phyloP scores from a whole-genome alignment of 2,797 vertebrate species.

The Centropyge bicolor region DNA sequence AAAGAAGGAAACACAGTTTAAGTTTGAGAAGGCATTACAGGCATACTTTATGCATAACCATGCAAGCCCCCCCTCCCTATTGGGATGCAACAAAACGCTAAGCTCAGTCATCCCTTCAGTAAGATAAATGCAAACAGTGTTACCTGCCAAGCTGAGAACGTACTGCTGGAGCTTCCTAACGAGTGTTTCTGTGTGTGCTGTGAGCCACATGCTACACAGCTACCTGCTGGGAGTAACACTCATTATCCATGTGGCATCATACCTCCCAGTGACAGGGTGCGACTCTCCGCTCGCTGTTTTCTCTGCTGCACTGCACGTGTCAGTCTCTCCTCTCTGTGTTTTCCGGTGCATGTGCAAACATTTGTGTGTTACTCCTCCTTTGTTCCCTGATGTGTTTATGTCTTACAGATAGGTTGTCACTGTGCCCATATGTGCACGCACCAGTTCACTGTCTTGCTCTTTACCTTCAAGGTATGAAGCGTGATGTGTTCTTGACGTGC shows the following conservation, averaged over 20 bases:
- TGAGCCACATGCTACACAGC: constrained; percentile 69
- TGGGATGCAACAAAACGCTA: constrained; percentile 44
- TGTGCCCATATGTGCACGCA: constrained; percentile 9
- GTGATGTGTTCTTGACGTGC: constrained; percentile 20
- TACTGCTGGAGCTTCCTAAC: constrained; percentile 63
- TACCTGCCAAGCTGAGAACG: constrained; percentile 65
- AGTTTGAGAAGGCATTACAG: constrained; percentile 37
- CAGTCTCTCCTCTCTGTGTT: constrained; percentile 50
- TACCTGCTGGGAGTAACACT: constrained; percentile 76
- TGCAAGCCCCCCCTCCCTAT: constrained; percentile 14
- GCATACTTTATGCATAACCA: constrained; percentile 60
- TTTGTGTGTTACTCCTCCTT: constrained; percentile 41
- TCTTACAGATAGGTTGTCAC: constrained; percentile 37
- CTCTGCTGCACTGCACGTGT: constrained; percentile 61
- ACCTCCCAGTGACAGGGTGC: constrained; percentile 69
- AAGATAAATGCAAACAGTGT: constrained; percentile 71
- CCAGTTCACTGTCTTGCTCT: constrained; percentile 22
- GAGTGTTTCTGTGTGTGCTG: constrained; percentile 59
- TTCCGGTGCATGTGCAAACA: constrained; percentile 47
- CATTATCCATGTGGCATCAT: constrained; percentile 75
- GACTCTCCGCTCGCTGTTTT: constrained; percentile 55
- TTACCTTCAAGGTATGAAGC: constrained; percentile 22
- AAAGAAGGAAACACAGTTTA: constrained; percentile 45
- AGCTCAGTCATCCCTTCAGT: constrained; percentile 66
- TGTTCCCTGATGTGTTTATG: constrained; percentile 42